Evolutionary conservation across 1,140 invertebrate genomes (phyloP).

Genomic region (Brachionus sp.): DNA sequence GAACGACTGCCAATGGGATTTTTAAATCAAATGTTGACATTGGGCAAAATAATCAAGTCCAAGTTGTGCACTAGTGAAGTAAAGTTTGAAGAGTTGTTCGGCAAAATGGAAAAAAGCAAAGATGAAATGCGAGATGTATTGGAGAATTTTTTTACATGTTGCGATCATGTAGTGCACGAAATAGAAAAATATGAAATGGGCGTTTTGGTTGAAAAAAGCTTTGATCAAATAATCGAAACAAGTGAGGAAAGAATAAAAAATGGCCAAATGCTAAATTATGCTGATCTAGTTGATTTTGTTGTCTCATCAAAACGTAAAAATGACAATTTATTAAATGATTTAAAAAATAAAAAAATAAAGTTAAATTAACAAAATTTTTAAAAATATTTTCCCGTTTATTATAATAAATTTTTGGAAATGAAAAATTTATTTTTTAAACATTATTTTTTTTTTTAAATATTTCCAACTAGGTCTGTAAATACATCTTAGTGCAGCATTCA

Average conservation of each 20-base stretch:
- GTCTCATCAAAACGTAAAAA: neutral
- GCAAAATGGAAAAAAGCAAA: neutral
- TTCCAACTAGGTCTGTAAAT: too few relatives aligned
- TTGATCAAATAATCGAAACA: neutral
- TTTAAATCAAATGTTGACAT: conserved; percentile 27
- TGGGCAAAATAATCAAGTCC: neutral
- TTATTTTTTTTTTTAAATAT: too few relatives aligned
- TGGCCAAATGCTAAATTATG: neutral
- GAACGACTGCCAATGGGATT: neutral
- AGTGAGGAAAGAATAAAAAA: neutral
- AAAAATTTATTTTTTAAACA: neutral
- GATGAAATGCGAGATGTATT: neutral
- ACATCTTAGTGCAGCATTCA: too few relatives aligned
- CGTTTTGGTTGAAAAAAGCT: neutral
- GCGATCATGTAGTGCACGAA: neutral
- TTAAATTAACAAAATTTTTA: neutral
- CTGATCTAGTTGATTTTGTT: neutral
- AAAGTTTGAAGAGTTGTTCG: neutral
- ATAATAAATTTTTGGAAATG: neutral
- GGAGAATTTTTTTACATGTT: neutral
- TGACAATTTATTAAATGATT: neutral
- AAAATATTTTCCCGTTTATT: neutral
- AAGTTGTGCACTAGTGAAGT: neutral
- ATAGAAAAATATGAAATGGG: neutral
- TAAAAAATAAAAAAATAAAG: neutral